These are phyloP conservation scores for Gila orcuttii DNA, from an alignment of 2,113 vertebrate species.

Conservation along the genomic window DNA sequence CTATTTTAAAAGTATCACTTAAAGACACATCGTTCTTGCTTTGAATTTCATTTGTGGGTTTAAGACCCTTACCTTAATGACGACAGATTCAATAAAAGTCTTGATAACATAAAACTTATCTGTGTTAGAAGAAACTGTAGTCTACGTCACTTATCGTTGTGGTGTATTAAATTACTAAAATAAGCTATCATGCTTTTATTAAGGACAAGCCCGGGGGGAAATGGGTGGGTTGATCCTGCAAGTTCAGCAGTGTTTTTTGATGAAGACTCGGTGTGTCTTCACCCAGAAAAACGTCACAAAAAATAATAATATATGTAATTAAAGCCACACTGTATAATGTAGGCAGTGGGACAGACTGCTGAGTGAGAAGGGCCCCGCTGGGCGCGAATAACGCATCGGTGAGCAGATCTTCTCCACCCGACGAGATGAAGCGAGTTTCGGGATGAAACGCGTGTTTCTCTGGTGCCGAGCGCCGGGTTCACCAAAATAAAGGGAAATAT, in stretches of 20 bases:
- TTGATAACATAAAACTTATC: background rate
- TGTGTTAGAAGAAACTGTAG: background rate
- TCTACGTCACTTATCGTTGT: too few species aligned
- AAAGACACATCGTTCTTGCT: background rate
- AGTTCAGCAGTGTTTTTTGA: background rate
- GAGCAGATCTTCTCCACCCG: slow-evolving; percentile 40
- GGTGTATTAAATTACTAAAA: too few species aligned
- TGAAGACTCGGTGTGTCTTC: background rate
- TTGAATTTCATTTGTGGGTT: background rate
- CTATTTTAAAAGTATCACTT: background rate
- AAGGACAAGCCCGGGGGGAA: background rate
- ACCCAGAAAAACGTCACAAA: background rate
- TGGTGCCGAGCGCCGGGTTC: slow-evolving; percentile 47
- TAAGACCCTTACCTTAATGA: too few species aligned
- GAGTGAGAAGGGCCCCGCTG: slow-evolving; percentile 56
- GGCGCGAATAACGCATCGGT: slow-evolving; percentile 54
- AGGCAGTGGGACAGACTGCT: slow-evolving; percentile 36
- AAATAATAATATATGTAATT: background rate
- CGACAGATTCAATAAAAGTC: background rate
- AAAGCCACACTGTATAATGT: slow-evolving; percentile 56
- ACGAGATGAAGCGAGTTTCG: slow-evolving; percentile 14
- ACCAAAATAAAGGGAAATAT: slow-evolving; percentile 28
- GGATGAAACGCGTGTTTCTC: slow-evolving; percentile 38
- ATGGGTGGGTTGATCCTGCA: background rate
- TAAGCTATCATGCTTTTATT: background rate